Conservation (phyloP, 2,888 invertebrate species). For the Uloborus plumipes region DNA sequence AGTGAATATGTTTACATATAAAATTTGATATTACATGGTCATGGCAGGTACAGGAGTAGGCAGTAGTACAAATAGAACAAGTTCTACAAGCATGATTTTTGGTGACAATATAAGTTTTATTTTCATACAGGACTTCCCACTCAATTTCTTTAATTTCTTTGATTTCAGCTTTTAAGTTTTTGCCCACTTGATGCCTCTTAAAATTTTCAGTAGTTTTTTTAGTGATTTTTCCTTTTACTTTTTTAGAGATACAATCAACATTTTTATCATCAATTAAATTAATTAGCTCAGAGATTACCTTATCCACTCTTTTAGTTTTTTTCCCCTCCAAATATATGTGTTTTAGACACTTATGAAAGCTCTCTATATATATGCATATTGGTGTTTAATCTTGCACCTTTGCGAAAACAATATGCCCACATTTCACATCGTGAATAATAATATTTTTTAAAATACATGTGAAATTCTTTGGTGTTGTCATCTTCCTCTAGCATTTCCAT, state of each 20-base stretch:
- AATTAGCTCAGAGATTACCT: not conserved
- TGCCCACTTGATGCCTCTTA: no score
- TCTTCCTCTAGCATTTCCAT: constrained; percentile 5
- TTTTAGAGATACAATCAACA: not conserved
- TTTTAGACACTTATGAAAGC: constrained; percentile 10
- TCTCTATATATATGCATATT: constrained; percentile 16
- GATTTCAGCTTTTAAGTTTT: no score
- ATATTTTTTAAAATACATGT: not conserved
- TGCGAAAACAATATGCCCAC: constrained; percentile 10
- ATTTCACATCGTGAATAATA: not conserved
- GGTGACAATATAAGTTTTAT: no score
- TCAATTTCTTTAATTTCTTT: no score
- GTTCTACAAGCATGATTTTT: no score
- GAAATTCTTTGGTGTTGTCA: not conserved
- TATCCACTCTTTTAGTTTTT: constrained; percentile 17
- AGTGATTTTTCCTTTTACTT: no score
- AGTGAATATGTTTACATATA: no score
- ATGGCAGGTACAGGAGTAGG: no score
- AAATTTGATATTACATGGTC: no score
- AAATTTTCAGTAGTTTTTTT: no score
- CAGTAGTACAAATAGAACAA: no score
- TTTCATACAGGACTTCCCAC: no score
- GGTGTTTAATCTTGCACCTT: constrained; percentile 8
- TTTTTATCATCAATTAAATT: constrained; percentile 15
- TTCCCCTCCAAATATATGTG: constrained; percentile 20